These are phyloP conservation scores for Orchesellides sinensis DNA, from an alignment of 2,888 invertebrate genomes.

Conservation along the genomic window DNA sequence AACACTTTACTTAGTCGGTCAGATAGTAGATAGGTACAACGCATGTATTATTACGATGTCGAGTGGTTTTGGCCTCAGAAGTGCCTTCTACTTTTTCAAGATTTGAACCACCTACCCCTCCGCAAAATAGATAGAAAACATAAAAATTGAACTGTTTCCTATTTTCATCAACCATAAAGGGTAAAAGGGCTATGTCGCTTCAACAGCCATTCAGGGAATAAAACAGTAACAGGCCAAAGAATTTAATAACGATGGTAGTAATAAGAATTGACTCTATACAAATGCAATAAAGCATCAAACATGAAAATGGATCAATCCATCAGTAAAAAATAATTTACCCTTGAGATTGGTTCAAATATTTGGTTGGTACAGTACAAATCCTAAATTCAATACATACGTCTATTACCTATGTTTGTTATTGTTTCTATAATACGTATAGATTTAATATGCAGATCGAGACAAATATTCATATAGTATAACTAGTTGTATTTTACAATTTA, in stretches of 20 bases:
- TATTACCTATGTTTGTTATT: too few relatives aligned
- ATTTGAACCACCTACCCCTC: too few relatives aligned
- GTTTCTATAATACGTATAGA: too few relatives aligned
- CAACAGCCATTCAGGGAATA: conserved; percentile 38
- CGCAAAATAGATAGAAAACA: conserved; percentile 18
- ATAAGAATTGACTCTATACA: conserved; percentile 49
- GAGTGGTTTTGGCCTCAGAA: background rate
- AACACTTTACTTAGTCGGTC: background rate
- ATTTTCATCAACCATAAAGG: background rate
- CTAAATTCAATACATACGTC: too few relatives aligned
- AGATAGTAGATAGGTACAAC: background rate
- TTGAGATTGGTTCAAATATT: too few relatives aligned
- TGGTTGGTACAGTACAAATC: too few relatives aligned
- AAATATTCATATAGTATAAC: too few relatives aligned
- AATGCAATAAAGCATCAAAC: conserved; percentile 51
- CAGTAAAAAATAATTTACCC: background rate
- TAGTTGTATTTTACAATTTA: too few relatives aligned
- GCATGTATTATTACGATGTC: background rate
- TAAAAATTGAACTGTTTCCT: background rate
- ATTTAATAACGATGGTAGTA: conserved; percentile 14
- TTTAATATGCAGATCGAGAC: too few relatives aligned
- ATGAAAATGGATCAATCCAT: conserved; percentile 24
- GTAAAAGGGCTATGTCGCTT: background rate
- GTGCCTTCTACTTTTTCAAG: background rate
- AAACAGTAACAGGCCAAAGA: background rate